These are phyloP conservation scores for Thereuonema tuberculata DNA, from an alignment of 1,140 invertebrate genomes.

Conservation along the genomic window DNA sequence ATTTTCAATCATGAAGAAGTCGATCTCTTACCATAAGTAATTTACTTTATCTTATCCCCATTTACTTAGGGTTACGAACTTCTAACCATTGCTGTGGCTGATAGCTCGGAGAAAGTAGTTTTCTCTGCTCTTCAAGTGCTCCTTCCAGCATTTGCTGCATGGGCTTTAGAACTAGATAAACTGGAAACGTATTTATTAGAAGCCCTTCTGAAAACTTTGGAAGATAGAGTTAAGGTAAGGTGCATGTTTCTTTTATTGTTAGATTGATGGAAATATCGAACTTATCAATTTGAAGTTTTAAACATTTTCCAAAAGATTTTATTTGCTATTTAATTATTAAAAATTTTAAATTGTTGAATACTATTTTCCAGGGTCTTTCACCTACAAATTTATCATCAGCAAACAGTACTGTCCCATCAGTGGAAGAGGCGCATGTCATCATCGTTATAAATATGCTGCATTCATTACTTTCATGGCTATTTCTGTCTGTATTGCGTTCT, in stretches of 20 bases:
- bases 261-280: too few relatives aligned
- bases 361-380: background rate
- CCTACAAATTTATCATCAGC: background rate
- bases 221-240: slow-evolving; percentile 28
- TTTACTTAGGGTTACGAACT: background rate
- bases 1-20: too few relatives aligned
- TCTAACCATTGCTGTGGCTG: background rate
- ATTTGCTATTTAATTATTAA: background rate
- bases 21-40: too few relatives aligned
- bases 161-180: slow-evolving; percentile 42
- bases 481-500: slow-evolving; percentile 28
- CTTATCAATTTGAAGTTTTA: too few relatives aligned
- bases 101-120: slow-evolving; percentile 4
- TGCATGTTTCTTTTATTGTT: background rate
- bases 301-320: too few relatives aligned
- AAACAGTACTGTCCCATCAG: background rate
- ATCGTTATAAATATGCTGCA: slow-evolving; percentile 1
- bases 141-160: slow-evolving; percentile 40
- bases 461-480: slow-evolving; percentile 14
- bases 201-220: slow-evolving; percentile 25
- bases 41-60: too few relatives aligned
- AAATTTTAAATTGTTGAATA: background rate
- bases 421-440: background rate
- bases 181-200: slow-evolving; percentile 33
- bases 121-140: slow-evolving; percentile 21